Evolutionary conservation across 2,888 invertebrate genomes (phyloP), one percentile per base, ranked within the genome.

Genomic region (Strigamia maritima): DNA sequence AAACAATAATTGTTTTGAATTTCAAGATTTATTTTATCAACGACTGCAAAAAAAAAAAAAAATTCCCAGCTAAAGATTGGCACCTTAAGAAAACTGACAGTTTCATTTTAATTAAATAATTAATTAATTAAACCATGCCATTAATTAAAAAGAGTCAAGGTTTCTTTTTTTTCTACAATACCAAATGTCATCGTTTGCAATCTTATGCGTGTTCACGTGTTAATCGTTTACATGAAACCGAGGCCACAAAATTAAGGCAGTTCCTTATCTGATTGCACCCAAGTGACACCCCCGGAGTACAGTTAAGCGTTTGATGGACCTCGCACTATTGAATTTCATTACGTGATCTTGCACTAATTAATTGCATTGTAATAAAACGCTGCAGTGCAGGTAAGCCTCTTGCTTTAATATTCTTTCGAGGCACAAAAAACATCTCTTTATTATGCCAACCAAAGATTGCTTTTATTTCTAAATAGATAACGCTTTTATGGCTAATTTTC

Each of bases 261-360:
- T 65, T 65, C 24, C 60, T 24, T 65, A 65, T 65, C 60, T 65
- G 60, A 65, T 65, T 65, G 60, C 60, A 65, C 60, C 60, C 60
- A 24, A 22, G 60, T 65, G 60, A 19, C 60, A 24, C 60, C 60
- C 44, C 60, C 22, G 22, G 24, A 65, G 60, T 65, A 65, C 60
- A 65, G 60, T 65, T n/a, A 65, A 65, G 60, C 60, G 60, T 65
- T 65, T 65, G 60, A 65, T 65, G 60, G 60, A 65, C 60, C 60
- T 24, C 60, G 24, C 60, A 7, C 22, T 24, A 24, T 65, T 65
- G 60, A 22, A 24, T 65, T 65, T 65, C 60, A 65, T 65, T 65
- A 65, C 60, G 24, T 65, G 60, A 65, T 65, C 60, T 24, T 22
- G 60, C 22, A 12, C 60, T 65, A 65, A 65, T 65, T 65, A 65